These are phyloP conservation scores for Lemur catta DNA, from an alignment of 2,797 vertebrate species.

Conservation along the genomic window DNA sequence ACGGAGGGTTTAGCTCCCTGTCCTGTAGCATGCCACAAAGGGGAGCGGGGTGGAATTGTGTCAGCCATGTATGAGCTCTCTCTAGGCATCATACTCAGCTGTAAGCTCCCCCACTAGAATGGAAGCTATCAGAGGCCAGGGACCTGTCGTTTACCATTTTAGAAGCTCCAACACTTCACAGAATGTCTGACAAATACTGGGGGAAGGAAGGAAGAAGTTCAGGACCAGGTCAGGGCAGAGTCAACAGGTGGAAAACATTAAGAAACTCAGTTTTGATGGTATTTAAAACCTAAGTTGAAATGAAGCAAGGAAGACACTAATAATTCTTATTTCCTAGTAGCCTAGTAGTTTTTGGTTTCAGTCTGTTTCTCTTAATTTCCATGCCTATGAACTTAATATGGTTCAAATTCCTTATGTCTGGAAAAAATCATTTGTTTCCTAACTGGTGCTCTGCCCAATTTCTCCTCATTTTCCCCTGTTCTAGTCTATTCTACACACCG, in stretches of 20 bases:
- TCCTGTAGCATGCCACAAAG: not conserved
- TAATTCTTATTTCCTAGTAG: conserved; percentile 2
- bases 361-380: conserved; percentile 43
- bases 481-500: not conserved
- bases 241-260: not conserved
- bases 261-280: conserved; percentile 12
- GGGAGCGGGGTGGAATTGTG: no score
- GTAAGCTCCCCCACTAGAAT: not conserved
- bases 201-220: not conserved
- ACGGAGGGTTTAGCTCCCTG: not conserved
- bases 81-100: not conserved
- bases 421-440: conserved; percentile 44
- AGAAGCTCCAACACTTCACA: not conserved
- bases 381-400: not conserved
- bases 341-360: not conserved
- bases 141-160: not conserved
- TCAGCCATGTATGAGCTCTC: not conserved
- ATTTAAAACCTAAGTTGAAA: conserved; percentile 42
- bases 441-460: not conserved
- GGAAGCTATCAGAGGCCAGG: not conserved
- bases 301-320: not conserved
- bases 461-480: not conserved
- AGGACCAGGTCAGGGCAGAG: not conserved
- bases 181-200: not conserved
- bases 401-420: conserved; percentile 33